Conservation (phyloP, 2,888 invertebrate genomes). For the Sceliomorpha sp. region DNA sequence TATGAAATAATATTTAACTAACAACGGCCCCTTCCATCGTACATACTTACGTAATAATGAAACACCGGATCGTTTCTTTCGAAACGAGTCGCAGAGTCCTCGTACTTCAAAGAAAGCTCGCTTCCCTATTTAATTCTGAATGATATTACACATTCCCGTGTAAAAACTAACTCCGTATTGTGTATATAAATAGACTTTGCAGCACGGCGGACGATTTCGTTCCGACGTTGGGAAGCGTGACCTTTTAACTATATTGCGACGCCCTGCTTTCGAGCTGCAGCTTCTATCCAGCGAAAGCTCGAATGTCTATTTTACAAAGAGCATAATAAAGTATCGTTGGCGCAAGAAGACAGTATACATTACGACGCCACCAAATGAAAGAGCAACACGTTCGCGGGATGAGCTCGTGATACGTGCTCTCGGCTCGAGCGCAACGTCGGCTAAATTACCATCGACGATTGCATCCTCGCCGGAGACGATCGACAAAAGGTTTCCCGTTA, state of each 20-base stretch:
- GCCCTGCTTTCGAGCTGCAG: constrained; percentile 14
- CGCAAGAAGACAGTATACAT: constrained; percentile 21
- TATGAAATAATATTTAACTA: no score
- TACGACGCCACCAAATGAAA: constrained; percentile 27
- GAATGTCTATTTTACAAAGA: constrained; percentile 26
- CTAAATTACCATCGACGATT: constrained; percentile 27
- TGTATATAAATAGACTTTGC: background rate
- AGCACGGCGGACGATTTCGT: background rate
- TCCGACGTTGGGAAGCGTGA: background rate
- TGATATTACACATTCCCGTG: no score
- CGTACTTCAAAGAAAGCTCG: no score
- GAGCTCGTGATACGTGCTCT: constrained; percentile 23
- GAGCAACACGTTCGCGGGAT: constrained; percentile 31
- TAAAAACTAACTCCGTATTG: background rate
- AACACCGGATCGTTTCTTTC: no score
- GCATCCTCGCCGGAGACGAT: constrained; percentile 14
- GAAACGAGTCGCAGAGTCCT: no score
- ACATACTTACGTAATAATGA: no score
- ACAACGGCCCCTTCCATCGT: no score
- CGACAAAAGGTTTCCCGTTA: constrained; percentile 9
- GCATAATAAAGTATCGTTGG: constrained; percentile 6
- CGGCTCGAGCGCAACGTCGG: constrained; percentile 15
- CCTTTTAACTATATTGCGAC: constrained; percentile 17
- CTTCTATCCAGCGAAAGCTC: constrained; percentile 13
- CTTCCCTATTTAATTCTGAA: no score